Conservation (phyloP, 1,140 invertebrate species). For the Oryctes rhinoceros region DNA sequence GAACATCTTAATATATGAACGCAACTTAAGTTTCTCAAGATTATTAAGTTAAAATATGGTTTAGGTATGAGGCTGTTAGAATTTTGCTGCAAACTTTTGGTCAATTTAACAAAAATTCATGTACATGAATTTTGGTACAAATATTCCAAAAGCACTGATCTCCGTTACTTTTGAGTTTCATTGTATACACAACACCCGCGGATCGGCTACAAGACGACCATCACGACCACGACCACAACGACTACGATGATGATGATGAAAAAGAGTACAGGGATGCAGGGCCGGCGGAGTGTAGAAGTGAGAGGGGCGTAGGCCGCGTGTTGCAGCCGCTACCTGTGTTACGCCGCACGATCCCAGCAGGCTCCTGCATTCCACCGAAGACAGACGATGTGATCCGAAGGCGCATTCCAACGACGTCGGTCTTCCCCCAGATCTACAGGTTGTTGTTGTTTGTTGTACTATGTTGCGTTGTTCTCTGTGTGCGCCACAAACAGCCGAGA, state of each 20-base stretch:
- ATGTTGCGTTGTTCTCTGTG: slow-evolving; percentile 23
- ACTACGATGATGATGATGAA: slow-evolving; percentile 12
- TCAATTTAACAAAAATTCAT: too few relatives aligned
- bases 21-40: too few relatives aligned
- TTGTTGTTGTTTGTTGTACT: slow-evolving; percentile 25
- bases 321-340: slow-evolving; percentile 58
- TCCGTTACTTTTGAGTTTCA: neutral
- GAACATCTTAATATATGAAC: too few relatives aligned
- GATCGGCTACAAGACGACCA: slow-evolving; percentile 16
- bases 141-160: neutral
- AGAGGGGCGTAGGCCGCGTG: slow-evolving; percentile 45
- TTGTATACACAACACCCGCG: slow-evolving; percentile 24
- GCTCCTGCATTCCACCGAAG: slow-evolving; percentile 55
- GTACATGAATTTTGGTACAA: neutral
- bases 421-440: slow-evolving; percentile 38
- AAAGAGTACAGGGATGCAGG: slow-evolving; percentile 17
- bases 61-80: too few relatives aligned
- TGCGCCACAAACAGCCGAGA: slow-evolving; percentile 6
- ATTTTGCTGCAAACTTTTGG: too few relatives aligned
- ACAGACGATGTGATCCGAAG: slow-evolving; percentile 41
- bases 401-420: slow-evolving; percentile 41
- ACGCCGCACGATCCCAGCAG: slow-evolving; percentile 52
- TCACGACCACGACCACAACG: neutral
- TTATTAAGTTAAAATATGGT: too few relatives aligned
- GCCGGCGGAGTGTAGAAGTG: slow-evolving; percentile 44